A percentile compares a stretch with the other conserved stretches of the same genome.
Evolutionary conservation across 2,888 invertebrate genomes (phyloP).

Genomic region (Himalopsyche anomala): DNA sequence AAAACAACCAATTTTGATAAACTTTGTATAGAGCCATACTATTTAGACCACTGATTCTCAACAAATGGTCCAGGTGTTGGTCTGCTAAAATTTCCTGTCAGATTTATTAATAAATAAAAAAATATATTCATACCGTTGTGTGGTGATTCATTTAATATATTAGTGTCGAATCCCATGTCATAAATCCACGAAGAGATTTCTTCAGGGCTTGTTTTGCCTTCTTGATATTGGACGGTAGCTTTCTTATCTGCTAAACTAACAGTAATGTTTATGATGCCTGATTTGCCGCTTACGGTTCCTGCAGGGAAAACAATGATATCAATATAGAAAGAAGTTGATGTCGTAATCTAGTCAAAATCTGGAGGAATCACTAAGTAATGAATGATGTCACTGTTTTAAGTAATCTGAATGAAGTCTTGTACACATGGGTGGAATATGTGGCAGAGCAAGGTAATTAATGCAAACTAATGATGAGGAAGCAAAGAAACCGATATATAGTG

Average conservation of each 20-base stretch:
- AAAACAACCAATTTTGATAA: too few relatives aligned
- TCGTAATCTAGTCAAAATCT: neutral
- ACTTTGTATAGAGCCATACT: too few relatives aligned
- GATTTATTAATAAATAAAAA: too few relatives aligned
- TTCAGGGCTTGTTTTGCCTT: slow-evolving; percentile 72
- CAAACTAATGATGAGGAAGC: too few relatives aligned
- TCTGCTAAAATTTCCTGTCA: too few relatives aligned
- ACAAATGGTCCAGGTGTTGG: too few relatives aligned
- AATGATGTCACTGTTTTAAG: too few relatives aligned
- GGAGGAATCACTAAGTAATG: neutral
- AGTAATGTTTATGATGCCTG: slow-evolving; percentile 79
- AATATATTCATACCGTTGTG: slow-evolving; percentile 37
- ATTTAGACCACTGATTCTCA: too few relatives aligned
- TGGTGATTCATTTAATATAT: slow-evolving; percentile 53
- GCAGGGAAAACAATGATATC: slow-evolving; percentile 57
- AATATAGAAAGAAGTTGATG: neutral
- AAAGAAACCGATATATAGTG: neutral
- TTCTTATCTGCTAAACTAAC: slow-evolving; percentile 81
- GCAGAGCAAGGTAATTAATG: too few relatives aligned
- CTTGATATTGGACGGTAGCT: slow-evolving; percentile 80
- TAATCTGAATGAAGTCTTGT: too few relatives aligned
- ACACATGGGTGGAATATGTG: too few relatives aligned
- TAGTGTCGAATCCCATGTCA: slow-evolving; percentile 88
- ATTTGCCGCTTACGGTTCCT: slow-evolving; percentile 79
- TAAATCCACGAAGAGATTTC: slow-evolving; percentile 83